These are phyloP conservation scores for Hemicordylus capensis DNA, from an alignment of 2,113 vertebrate species.

Conservation along the genomic window DNA sequence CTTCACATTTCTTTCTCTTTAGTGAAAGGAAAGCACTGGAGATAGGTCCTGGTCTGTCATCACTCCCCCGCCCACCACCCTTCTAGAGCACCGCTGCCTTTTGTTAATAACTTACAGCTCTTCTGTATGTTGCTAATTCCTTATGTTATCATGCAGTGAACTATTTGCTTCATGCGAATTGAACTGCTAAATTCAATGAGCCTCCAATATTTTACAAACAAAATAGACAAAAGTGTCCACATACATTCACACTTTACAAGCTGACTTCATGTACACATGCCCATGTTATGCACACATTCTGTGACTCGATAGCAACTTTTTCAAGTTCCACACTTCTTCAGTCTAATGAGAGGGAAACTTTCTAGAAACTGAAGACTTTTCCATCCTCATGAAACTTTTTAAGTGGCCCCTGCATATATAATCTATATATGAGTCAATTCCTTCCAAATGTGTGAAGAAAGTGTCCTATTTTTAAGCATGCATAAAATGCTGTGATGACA, in stretches of 20 bases:
- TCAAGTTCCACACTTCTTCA: slow-evolving; percentile 32
- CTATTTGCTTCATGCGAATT: not conserved
- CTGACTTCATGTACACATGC: not conserved
- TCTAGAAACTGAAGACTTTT: slow-evolving; percentile 45
- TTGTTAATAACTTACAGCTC: not conserved
- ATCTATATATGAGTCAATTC: slow-evolving; percentile 63
- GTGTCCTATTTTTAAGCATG: slow-evolving; percentile 66
- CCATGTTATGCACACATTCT: not conserved
- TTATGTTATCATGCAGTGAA: not conserved
- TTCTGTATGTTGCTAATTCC: not conserved
- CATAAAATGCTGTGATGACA: slow-evolving; percentile 68
- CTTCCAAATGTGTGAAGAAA: slow-evolving; percentile 56
- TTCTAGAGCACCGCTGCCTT: not conserved
- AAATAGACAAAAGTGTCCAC: not conserved
- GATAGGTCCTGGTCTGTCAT: too few species aligned
- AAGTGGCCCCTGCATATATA: slow-evolving; percentile 33
- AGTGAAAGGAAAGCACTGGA: too few species aligned
- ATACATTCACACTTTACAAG: not conserved
- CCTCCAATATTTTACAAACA: not conserved
- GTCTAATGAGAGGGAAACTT: slow-evolving; percentile 58
- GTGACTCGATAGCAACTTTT: slow-evolving; percentile 20
- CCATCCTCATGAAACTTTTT: slow-evolving; percentile 41
- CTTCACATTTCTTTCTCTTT: not conserved
- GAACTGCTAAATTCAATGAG: not conserved
- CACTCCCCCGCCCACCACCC: too few species aligned